Percentiles rank a stretch among this genome's conserved stretches.
Conservation (phyloP, 2,113 vertebrate genomes). For the Pangasianodon gigas region DNA sequence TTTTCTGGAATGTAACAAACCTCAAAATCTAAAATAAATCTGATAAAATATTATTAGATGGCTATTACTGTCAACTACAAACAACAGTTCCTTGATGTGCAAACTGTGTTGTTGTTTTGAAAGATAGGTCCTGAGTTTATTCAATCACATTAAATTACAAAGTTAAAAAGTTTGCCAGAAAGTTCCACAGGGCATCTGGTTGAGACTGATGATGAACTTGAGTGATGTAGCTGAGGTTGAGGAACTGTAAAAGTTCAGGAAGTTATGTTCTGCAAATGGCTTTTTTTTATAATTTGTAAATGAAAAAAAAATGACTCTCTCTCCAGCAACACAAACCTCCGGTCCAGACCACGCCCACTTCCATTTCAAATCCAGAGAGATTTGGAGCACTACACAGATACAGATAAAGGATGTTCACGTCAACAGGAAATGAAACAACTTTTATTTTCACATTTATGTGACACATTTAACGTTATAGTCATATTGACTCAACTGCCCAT, state of each 20-base stretch:
- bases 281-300: not conserved
- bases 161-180: not conserved
- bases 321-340: not conserved
- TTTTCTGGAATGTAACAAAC: not conserved
- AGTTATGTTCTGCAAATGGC: not conserved
- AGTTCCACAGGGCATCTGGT: not conserved
- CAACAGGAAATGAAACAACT: not conserved
- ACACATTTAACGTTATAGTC: not conserved
- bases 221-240: not conserved
- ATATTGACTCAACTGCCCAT: not conserved
- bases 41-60: not conserved
- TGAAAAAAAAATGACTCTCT: not conserved
- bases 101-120: not conserved
- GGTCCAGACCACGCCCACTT: not conserved
- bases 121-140: not conserved
- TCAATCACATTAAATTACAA: not conserved
- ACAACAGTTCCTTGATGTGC: not conserved
- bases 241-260: not conserved
- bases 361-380: not conserved
- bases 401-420: not conserved
- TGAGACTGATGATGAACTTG: not conserved
- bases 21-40: not conserved
- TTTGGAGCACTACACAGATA: not conserved
- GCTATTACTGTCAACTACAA: not conserved
- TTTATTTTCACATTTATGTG: not conserved